Evolutionary conservation across 2,888 invertebrate species (phyloP).

Genomic region (Lepidochrysops patricia): DNA sequence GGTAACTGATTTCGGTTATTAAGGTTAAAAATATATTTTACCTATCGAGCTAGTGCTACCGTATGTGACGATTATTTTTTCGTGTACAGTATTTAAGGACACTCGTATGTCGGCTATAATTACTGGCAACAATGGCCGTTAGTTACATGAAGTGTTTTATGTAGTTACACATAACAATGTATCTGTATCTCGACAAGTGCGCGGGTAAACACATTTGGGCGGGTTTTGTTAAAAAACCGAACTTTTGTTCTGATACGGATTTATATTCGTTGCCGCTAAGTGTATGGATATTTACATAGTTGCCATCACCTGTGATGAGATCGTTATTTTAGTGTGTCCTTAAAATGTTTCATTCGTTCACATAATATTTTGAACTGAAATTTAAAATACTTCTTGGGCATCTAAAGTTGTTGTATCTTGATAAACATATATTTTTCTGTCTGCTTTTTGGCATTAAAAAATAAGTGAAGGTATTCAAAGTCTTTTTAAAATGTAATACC

Average conservation of each 20-base stretch:
- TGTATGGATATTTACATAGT: constrained; percentile 20
- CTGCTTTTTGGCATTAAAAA: no score
- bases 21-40: background rate
- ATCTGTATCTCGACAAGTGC: background rate
- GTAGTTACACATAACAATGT: background rate
- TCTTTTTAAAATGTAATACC: background rate
- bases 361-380: background rate
- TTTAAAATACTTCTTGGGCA: no score
- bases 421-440: no score
- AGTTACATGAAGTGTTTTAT: background rate
- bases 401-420: no score
- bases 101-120: background rate
- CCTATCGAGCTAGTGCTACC: no score
- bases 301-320: constrained; percentile 2
- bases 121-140: background rate
- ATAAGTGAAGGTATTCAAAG: background rate
- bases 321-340: background rate
- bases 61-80: no score
- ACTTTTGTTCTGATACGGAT: constrained; percentile 15
- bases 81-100: no score
- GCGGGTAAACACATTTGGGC: background rate
- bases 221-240: constrained; percentile 5
- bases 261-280: constrained; percentile 15
- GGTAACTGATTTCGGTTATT: background rate
- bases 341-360: background rate